Percentiles rank a stretch among this genome's conserved stretches.
Conservation (phyloP, 1,140 invertebrate genomes). For the Aphis gossypii region DNA sequence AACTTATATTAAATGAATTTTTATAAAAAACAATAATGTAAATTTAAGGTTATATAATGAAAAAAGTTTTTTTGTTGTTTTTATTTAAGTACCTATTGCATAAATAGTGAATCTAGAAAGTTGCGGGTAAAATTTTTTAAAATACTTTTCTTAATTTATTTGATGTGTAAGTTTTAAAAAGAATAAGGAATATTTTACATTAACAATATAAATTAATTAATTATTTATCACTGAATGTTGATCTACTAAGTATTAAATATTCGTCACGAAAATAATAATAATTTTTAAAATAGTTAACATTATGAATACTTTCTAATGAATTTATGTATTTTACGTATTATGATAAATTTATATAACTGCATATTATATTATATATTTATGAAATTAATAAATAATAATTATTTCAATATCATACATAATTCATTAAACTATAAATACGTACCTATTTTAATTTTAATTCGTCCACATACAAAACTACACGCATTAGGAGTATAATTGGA, state of each 20-base stretch:
- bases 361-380: neutral
- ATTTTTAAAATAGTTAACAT: neutral
- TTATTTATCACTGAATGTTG: too few species aligned
- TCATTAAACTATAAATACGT: neutral
- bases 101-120: neutral
- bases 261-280: neutral
- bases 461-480: neutral
- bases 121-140: neutral
- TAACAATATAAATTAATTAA: neutral
- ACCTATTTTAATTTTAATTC: neutral
- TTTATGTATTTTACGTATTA: neutral
- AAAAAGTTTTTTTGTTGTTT: neutral
- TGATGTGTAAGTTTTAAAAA: neutral
- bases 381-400: neutral
- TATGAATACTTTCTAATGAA: neutral
- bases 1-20: neutral
- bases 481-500: neutral
- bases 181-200: neutral
- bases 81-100: neutral
- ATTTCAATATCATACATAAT: neutral
- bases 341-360: neutral
- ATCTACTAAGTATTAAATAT: neutral
- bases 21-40: neutral
- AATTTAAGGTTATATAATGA: neutral
- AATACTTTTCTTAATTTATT: neutral